Base-by-base conservation (phyloP, 2,113 vertebrate genomes). In the Pitta sordida region DNA sequence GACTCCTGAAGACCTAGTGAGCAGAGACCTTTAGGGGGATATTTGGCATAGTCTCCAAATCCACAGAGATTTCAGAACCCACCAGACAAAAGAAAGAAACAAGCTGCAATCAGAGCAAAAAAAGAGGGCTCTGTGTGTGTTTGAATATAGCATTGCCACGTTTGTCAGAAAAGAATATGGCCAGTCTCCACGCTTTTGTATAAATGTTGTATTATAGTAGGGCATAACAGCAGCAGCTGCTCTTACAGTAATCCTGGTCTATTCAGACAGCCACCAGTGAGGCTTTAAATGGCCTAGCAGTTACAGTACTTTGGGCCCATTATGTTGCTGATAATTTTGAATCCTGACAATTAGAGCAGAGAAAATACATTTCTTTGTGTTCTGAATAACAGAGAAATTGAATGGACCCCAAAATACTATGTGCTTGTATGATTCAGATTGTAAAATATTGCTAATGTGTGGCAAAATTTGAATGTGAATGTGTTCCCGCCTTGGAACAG, bases 221-320 rank as follows among this genome's bases (percentile, higher is more conserved):
- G 87, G 41, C 59, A 23, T 52, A 95, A 88, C 86, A 91, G 93
- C 76, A 92, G 92, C 95, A 93, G 96, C 95, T 96, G 95, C 79
- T 90, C 74, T 92, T 96, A 94, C 64, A 90, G 94, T 87, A 86
- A 94, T 71, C 51, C 81, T 67, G 86, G 79, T 29, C 87, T 96
- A 91, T 97, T 97, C 96, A 97, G 27, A 22, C 83, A 93, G 89
- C 74, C 89, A 88, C 85, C 81, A 80, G 58, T 70, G 84, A 78
- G 70, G 29, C 76, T 93, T 58, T 87, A 92, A 96, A 93, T 85
- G 93, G 89, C 91, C 87, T n/a, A 13, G 83, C 62, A 95, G 95
- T 96, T 97, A 95, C 86, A 92, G 96, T 93, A 93, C 89, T 96
- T 96, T 94, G 86, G 39, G 44, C 71, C 82, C 56, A 97, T 96